phyloP scores from a whole-genome alignment of 2,888 invertebrate species.

The Phlogophora meticulosa region DNA sequence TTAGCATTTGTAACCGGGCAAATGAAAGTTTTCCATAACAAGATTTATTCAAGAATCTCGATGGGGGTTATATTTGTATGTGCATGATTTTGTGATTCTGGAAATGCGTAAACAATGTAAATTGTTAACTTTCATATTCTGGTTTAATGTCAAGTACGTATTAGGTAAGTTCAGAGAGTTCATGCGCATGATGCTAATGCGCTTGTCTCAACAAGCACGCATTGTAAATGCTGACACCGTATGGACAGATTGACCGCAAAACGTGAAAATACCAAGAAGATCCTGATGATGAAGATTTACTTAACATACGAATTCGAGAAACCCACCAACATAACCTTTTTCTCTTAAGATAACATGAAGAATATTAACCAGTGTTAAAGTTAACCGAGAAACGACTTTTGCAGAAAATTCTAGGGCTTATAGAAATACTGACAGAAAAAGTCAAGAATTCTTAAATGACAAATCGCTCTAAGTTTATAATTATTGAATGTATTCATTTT shows the following conservation, averaged over 20 bases:
- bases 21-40: conserved; percentile 61
- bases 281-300: not conserved
- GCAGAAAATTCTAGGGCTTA: conserved; percentile 9
- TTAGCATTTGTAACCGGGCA: conserved; percentile 57
- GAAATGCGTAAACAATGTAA: conserved; percentile 38
- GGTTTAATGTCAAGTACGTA: conserved; percentile 25
- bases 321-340: not conserved
- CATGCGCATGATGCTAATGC: conserved; percentile 25
- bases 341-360: not conserved
- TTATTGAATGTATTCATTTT: no score
- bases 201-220: not conserved
- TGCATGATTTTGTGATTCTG: conserved; percentile 36
- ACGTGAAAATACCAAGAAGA: not conserved
- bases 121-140: conserved; percentile 42
- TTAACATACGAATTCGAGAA: not conserved
- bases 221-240: conserved; percentile 17
- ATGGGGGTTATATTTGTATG: conserved; percentile 31
- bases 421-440: no score
- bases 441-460: no score
- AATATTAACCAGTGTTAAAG: conserved; percentile 1
- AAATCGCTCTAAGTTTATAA: no score
- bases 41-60: conserved; percentile 48
- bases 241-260: conserved; percentile 7
- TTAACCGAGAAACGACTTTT: conserved; percentile 8
- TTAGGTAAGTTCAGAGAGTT: conserved; percentile 37